These are phyloP conservation scores for Loriculus beryllinus DNA, from an alignment of 2,797 vertebrate species.

Conservation along the genomic window DNA sequence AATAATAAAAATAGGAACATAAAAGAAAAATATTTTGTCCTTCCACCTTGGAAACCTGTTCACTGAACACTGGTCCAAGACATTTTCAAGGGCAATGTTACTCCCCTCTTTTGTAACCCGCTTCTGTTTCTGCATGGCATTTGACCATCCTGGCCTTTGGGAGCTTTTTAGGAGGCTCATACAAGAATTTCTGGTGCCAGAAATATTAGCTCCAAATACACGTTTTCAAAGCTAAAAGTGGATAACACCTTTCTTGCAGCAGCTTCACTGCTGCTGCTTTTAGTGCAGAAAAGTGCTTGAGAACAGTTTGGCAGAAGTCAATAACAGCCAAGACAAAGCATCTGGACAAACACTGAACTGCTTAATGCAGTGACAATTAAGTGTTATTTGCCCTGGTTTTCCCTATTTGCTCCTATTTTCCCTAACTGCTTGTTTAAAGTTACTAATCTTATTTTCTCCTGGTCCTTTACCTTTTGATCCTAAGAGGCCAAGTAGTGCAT, in stretches of 20 bases:
- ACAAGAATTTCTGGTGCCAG: not conserved
- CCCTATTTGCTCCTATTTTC: not conserved
- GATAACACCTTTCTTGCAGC: not conserved
- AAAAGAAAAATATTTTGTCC: not conserved
- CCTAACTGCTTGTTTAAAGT: not conserved
- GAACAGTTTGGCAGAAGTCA: not conserved
- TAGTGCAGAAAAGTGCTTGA: not conserved
- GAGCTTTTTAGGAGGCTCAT: not conserved
- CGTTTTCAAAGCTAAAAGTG: not conserved
- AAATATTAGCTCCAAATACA: not conserved
- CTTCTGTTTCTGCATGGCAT: not conserved
- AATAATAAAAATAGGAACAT: not conserved
- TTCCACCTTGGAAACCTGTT: not conserved
- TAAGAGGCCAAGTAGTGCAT: not conserved
- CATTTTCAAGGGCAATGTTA: not conserved
- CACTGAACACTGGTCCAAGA: too few relatives aligned
- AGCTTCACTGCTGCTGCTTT: not conserved
- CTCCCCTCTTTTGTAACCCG: not conserved
- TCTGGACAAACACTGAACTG: not conserved
- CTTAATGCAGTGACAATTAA: not conserved
- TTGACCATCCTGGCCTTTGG: not conserved
- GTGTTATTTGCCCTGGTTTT: not conserved
- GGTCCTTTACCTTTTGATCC: not conserved
- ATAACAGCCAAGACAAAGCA: not conserved
- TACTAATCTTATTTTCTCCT: not conserved